These are phyloP conservation scores for Lateolabrax maculatus DNA, from an alignment of 2,797 vertebrate species.

Conservation along the genomic window DNA sequence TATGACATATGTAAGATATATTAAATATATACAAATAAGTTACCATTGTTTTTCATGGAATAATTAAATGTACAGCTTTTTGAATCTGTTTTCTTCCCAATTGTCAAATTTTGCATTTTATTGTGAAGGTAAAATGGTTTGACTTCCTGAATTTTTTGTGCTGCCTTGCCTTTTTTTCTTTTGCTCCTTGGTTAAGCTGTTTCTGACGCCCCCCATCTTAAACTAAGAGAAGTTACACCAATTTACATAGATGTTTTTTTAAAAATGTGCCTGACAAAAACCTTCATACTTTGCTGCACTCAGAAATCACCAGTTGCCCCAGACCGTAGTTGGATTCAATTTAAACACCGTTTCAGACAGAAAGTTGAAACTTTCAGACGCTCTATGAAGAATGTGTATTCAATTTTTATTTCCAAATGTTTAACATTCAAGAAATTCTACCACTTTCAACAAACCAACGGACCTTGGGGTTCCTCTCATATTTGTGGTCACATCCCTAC, in stretches of 20 bases:
- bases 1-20: neutral
- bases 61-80: neutral
- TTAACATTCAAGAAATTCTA: neutral
- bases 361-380: neutral
- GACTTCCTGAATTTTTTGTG: neutral
- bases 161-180: neutral
- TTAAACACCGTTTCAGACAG: too few relatives aligned
- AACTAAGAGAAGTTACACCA: neutral
- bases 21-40: too few relatives aligned
- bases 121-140: neutral
- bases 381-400: neutral
- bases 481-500: neutral
- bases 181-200: neutral
- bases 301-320: too few relatives aligned
- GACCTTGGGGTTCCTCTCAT: neutral
- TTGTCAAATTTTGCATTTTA: slow-evolving; percentile 1
- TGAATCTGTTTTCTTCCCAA: too few relatives aligned
- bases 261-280: too few relatives aligned
- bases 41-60: too few relatives aligned
- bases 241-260: too few relatives aligned
- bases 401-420: neutral
- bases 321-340: too few relatives aligned
- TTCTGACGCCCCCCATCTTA: slow-evolving; percentile 58
- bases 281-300: too few relatives aligned
- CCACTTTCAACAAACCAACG: neutral